Base-by-base conservation (phyloP, 2,888 invertebrate species). In the Andrena bucephala region DNA sequence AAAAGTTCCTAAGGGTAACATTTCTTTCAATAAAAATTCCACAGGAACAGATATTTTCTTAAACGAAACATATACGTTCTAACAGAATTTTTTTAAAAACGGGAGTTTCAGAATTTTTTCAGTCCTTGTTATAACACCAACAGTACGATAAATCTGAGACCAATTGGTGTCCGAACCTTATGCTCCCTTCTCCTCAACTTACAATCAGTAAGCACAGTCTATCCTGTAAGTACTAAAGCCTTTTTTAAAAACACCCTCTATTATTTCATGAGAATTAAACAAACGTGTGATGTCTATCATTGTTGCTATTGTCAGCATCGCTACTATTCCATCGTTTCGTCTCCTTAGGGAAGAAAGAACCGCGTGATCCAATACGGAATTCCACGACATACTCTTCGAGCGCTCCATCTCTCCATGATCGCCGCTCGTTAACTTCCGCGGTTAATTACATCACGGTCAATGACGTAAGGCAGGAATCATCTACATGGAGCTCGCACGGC, bases 401-500 rank as follows among this genome's bases (percentile, higher is more conserved):
- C 60, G 62, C 65, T 54, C 36, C 31, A 52, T 59, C 66, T 52
- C 69, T 52, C 69, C 66, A 65, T 33, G 84, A 81, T 77, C 77
- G 67, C 54, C 62, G 62, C 79, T 83, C 80, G 80, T 86, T 80
- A 85, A 76, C 75, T 80, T 63, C 75, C 83, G 78, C 69, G 83
- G 79, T 83, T 87, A 87, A 87, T 87, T 87, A 77, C 85, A 74
- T 57, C 79, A 70, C 75, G 69, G 59, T 36, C 66, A 83, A 36
- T 87, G 85, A 87, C 84, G 83, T 75, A 87, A 87, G 75, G 71
- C 69, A 1, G 33, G 72, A 83, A 79, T 77, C 79, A 85, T 85
- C 69, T 59, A 63, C 78, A 77, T 74, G 69, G n/a, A 50, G 77
- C 54, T 70, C 74, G 71, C 24, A 24, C 65, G 80, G 87, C 83